These are phyloP conservation scores for Sphaeridia pumilis DNA, from an alignment of 2,888 invertebrate genomes.

Conservation along the genomic window DNA sequence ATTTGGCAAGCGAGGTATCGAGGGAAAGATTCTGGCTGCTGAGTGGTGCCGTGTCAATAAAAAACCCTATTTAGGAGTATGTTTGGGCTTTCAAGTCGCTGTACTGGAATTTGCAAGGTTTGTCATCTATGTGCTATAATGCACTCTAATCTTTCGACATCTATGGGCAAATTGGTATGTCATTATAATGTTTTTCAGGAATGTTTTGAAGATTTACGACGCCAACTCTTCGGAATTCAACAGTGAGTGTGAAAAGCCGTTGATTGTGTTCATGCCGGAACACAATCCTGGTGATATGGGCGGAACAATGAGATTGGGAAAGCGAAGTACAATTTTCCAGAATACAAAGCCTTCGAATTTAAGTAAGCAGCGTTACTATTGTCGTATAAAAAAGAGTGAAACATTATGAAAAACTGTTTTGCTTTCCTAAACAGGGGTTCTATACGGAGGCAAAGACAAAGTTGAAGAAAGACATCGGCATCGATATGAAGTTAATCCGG, in stretches of 20 bases:
- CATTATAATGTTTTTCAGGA: too few species aligned
- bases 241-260: constrained; percentile 56
- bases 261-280: constrained; percentile 98
- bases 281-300: constrained; percentile 86
- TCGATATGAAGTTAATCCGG: constrained; percentile 93
- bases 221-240: constrained; percentile 82
- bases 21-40: constrained; percentile 89
- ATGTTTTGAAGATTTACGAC: constrained; percentile 59
- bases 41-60: constrained; percentile 82
- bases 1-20: constrained; percentile 88
- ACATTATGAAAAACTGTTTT: not conserved
- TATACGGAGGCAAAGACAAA: constrained; percentile 62
- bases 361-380: constrained; percentile 12
- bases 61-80: constrained; percentile 89
- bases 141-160: too few species aligned
- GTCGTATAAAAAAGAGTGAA: too few species aligned
- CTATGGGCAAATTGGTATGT: too few species aligned
- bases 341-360: constrained; percentile 38
- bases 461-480: constrained; percentile 95
- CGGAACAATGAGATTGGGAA: constrained; percentile 97
- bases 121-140: too few species aligned
- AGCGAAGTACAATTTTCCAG: constrained; percentile 71
- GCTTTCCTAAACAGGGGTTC: constrained; percentile 51
- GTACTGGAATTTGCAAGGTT: constrained; percentile 78
- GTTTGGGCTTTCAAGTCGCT: constrained; percentile 93